Evolutionary conservation across 2,113 vertebrate species (phyloP).

Genomic region (Epinephelus lanceolatus): DNA sequence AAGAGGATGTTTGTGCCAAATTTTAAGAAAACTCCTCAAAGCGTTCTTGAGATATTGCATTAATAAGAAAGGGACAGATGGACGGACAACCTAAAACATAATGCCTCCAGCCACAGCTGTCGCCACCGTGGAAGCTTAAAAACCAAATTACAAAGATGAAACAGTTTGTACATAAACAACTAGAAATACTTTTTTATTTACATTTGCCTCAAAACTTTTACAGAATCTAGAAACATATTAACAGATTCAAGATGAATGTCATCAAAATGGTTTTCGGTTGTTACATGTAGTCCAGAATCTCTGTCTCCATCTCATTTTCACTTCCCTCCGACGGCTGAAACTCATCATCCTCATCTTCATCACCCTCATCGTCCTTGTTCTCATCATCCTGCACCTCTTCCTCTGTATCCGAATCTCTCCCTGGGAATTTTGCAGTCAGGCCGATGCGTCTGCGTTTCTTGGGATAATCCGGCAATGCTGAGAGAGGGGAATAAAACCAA

Average conservation of each 20-base stretch:
- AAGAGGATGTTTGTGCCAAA: too few relatives aligned
- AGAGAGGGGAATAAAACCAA: background rate
- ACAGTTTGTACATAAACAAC: background rate
- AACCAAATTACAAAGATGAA: background rate
- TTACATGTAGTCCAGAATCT: constrained; percentile 95
- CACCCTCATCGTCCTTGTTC: constrained; percentile 85
- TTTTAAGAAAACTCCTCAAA: too few relatives aligned
- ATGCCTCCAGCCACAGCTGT: too few relatives aligned
- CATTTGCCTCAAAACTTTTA: background rate
- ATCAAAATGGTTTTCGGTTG: background rate
- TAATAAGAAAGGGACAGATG: too few relatives aligned
- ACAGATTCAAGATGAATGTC: background rate
- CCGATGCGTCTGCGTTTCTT: constrained; percentile 41
- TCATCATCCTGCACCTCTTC: constrained; percentile 61
- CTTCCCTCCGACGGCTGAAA: constrained; percentile 94
- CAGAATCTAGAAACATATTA: background rate
- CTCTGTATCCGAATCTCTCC: constrained; percentile 10
- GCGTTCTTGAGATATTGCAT: too few relatives aligned
- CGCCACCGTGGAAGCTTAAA: background rate
- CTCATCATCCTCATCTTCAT: constrained; percentile 91
- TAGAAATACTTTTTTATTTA: constrained; percentile 53
- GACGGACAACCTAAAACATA: too few relatives aligned
- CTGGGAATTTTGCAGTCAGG: background rate
- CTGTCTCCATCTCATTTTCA: constrained; percentile 98
- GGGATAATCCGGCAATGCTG: constrained; percentile 24